A percentile compares a stretch with the other conserved stretches of the same genome.
Conservation (phyloP, 2,797 vertebrate genomes). For the Rhinophrynus dorsalis region DNA sequence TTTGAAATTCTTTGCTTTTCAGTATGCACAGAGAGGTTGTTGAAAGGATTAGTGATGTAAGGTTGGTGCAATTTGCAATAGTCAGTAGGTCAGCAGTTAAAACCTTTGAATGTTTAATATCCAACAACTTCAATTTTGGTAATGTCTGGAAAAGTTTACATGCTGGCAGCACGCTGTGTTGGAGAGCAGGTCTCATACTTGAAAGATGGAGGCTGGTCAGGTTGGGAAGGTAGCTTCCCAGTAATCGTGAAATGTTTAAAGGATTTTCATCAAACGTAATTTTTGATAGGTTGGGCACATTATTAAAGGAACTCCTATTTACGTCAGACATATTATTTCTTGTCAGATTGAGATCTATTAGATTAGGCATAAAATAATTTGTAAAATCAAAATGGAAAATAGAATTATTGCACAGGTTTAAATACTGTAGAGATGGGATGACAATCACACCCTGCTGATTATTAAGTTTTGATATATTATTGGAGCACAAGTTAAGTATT, state of each 20-base stretch:
- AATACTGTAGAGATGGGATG: conserved; percentile 23
- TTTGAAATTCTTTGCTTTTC: not conserved
- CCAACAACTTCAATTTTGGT: conserved; percentile 37
- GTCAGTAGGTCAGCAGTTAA: not conserved
- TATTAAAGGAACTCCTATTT: conserved; percentile 21
- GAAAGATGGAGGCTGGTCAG: conserved; percentile 45
- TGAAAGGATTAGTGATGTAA: conserved; percentile 47
- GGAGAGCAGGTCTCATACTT: conserved; percentile 40
- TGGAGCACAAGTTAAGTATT: conserved; percentile 34
- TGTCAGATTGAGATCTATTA: conserved; percentile 32
- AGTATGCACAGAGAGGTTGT: not conserved
- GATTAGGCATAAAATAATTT: conserved; percentile 32
- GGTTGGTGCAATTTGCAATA: conserved; percentile 47
- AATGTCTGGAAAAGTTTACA: conserved; percentile 38
- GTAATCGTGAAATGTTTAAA: conserved; percentile 46
- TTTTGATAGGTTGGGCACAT: conserved; percentile 31
- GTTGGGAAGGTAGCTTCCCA: conserved; percentile 19
- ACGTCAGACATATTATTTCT: conserved; percentile 32
- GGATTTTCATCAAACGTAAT: conserved; percentile 48
- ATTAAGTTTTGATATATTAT: conserved; percentile 26
- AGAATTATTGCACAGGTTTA: conserved; percentile 43
- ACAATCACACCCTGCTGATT: not conserved
- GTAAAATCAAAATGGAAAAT: conserved; percentile 42
- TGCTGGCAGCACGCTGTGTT: not conserved
- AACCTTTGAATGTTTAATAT: conserved; percentile 47